Conservation (phyloP, 2,888 invertebrate species). For the Tenthredo scrophulariae region DNA sequence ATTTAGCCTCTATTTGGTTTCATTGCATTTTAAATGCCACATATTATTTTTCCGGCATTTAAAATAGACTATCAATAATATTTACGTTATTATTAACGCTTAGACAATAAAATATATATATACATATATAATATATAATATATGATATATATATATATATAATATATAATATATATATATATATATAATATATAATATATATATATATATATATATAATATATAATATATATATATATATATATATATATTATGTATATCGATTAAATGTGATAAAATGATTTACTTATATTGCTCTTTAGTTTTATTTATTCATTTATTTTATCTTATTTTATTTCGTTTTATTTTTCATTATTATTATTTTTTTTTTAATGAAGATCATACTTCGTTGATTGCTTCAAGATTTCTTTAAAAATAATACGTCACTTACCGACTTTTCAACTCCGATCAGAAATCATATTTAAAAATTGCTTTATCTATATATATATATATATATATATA, state of each 20-base stretch:
- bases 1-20: constrained; percentile 48
- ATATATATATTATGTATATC: neutral
- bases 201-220: no score
- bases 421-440: neutral
- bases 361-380: constrained; percentile 39
- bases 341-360: constrained; percentile 17
- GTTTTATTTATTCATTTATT: neutral
- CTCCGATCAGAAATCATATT: constrained; percentile 36
- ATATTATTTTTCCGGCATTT: constrained; percentile 29
- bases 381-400: constrained; percentile 47
- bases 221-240: neutral
- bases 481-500: neutral
- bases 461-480: constrained; percentile 45
- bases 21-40: constrained; percentile 51
- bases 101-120: constrained; percentile 26
- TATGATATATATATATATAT: neutral
- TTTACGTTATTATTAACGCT: constrained; percentile 36
- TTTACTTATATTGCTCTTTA: constrained; percentile 39
- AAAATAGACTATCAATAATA: constrained; percentile 50
- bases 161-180: neutral
- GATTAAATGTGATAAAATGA: constrained; percentile 44
- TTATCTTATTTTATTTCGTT: constrained; percentile 7
- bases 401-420: constrained; percentile 39
- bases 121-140: no score
- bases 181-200: constrained; percentile 8